phyloP scores from a whole-genome alignment of 2,797 vertebrate genomes.

The Cetoscarus ocellatus region DNA sequence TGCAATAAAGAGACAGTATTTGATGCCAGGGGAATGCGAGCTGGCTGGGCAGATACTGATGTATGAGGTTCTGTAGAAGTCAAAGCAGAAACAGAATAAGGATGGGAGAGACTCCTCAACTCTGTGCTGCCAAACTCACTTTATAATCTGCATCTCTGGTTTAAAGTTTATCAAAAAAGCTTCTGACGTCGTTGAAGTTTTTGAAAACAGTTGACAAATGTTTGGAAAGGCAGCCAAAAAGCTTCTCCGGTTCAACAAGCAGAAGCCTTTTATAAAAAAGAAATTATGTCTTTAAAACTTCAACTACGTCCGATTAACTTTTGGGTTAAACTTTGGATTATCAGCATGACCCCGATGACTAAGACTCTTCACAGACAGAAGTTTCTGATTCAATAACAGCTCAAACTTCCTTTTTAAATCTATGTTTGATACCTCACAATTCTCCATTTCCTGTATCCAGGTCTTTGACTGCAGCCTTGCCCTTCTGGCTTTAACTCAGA shows the following conservation, averaged over 20 bases:
- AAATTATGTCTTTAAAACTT: not conserved
- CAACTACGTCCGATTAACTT: not conserved
- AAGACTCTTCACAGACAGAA: not conserved
- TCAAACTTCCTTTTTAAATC: constrained; percentile 15
- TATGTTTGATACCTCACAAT: constrained; percentile 14
- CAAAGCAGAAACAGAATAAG: no score
- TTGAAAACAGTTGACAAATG: no score
- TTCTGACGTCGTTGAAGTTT: no score
- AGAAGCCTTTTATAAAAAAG: not conserved
- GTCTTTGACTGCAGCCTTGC: constrained; percentile 19
- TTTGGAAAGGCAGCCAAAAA: not conserved
- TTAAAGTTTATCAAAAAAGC: no score
- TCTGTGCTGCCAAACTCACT: constrained; percentile 32
- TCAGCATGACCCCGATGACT: not conserved
- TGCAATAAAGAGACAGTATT: no score
- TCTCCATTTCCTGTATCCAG: constrained; percentile 20
- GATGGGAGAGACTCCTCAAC: not conserved
- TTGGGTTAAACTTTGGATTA: not conserved
- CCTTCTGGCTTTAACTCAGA: constrained; percentile 4
- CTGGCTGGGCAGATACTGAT: not conserved
- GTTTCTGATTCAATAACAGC: constrained; percentile 39
- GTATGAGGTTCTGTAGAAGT: not conserved
- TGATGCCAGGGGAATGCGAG: no score
- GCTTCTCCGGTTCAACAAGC: not conserved
- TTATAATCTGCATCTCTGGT: constrained; percentile 11